Conservation (phyloP, 2,113 vertebrate species). For the Engraulis encrasicolus region DNA sequence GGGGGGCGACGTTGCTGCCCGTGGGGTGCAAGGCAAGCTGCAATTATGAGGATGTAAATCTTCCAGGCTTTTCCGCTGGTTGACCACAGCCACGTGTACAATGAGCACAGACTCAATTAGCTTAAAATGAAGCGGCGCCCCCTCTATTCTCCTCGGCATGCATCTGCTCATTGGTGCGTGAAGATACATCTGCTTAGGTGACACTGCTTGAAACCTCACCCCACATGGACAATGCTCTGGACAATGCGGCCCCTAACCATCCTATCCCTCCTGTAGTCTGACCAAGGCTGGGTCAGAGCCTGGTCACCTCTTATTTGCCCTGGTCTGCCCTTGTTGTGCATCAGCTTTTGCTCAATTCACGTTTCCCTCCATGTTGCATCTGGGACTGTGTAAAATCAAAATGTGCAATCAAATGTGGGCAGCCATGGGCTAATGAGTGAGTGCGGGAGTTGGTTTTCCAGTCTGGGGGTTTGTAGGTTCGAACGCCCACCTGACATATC, state of each 20-base stretch:
- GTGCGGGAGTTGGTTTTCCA: too few relatives aligned
- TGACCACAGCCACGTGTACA: slow-evolving; percentile 8
- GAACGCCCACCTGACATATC: too few relatives aligned
- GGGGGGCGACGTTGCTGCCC: not conserved
- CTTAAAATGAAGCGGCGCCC: not conserved
- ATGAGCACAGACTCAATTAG: not conserved
- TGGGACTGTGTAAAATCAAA: too few relatives aligned
- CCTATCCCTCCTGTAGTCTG: not conserved
- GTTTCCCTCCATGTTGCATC: too few relatives aligned
- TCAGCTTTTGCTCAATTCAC: too few relatives aligned
- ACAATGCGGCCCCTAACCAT: not conserved
- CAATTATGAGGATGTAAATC: not conserved
- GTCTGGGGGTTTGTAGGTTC: too few relatives aligned
- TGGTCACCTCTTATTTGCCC: too few relatives aligned
- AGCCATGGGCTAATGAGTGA: too few relatives aligned
- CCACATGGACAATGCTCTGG: not conserved
- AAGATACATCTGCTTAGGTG: not conserved
- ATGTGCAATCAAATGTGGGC: too few relatives aligned
- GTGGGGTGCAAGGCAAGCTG: not conserved
- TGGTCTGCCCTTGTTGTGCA: too few relatives aligned
- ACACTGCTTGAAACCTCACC: not conserved
- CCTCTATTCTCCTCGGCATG: not conserved
- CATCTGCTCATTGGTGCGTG: not conserved
- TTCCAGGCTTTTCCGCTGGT: not conserved
- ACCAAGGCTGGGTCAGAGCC: too few relatives aligned